phyloP scores from a whole-genome alignment of 2,888 invertebrate species.

The Eurytoma adleriae region DNA sequence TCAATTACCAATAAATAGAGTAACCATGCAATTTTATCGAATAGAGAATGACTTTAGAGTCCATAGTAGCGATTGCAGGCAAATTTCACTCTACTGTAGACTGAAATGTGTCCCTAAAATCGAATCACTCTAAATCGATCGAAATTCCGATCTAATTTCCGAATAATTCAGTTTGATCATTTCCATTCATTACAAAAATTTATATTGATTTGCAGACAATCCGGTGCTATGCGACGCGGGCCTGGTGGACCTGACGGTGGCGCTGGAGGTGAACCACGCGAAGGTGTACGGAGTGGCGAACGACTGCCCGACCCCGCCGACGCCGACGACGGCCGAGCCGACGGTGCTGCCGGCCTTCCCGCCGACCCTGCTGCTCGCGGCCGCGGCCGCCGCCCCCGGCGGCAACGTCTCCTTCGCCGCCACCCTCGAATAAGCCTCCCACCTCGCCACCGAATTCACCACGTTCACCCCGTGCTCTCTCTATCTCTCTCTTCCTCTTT shows the following conservation, averaged over 20 bases:
- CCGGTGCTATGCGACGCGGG: constrained; percentile 88
- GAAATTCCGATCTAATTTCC: no score
- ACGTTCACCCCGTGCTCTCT: background rate
- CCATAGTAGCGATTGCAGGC: no score
- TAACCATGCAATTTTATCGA: no score
- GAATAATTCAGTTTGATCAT: no score
- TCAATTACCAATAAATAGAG: no score
- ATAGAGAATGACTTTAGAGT: no score
- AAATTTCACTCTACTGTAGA: no score
- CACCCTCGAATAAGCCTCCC: constrained; percentile 69
- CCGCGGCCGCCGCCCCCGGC: constrained; percentile 69
- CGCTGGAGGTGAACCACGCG: constrained; percentile 85
- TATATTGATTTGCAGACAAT: constrained; percentile 81
- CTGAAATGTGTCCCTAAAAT: no score
- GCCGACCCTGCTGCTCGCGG: constrained; percentile 68
- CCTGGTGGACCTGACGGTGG: constrained; percentile 83
- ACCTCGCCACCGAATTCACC: background rate
- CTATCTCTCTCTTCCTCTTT: background rate
- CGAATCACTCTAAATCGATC: no score
- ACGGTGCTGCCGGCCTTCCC: constrained; percentile 66
- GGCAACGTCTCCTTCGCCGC: constrained; percentile 74
- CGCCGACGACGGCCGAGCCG: constrained; percentile 60
- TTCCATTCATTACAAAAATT: no score
- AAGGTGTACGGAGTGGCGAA: constrained; percentile 83
- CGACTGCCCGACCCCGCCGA: constrained; percentile 68